Base-by-base conservation (phyloP, 2,888 invertebrate species). In the Drosophila demipolita region DNA sequence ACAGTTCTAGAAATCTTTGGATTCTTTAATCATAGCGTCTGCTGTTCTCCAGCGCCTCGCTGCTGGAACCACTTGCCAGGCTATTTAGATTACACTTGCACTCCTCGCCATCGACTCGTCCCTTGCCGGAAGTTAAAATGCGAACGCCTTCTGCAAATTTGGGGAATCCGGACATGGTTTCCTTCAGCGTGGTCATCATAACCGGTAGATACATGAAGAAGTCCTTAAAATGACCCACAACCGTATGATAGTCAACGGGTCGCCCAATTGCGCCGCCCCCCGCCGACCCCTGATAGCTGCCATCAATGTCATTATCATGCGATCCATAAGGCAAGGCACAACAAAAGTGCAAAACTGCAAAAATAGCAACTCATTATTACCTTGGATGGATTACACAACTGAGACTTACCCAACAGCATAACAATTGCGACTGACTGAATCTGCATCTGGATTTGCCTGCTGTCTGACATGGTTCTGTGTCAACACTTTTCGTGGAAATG, bases 191-290 rank as follows among this genome's bases (percentile, higher is more conserved):
- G 11, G 92, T 91, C 91, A 92, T 92, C 88, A 92, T 87, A 2
- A 92, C 92, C 0, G 92, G 92, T 73, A 92, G 50, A 78, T 92
- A 92, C 92, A 92, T 92, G 55, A 92, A 87, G 52, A 92, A 90
- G 59, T 92, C 92, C 61, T 91, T 92, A 57, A 92, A 89, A 55
- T 92, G 91, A 0, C 81, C 82, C 59, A 92, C 86, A 36, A 92
- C 81, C 0, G 87, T 86, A 65, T 92, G 91, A 65, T 92, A 92
- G 50, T 92, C 92, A 50, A 92, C 72, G 36, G 68, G 36, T 35
- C 80, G 52, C 0, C 60, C 58, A 32, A 26, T 58, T 35, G n/a
- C 42, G 42, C 59, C 67, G n/a, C 67, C 65, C 3, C 26, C 59
- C 9, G 62, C 67, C 0, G 35, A 9, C 49, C 68, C 76, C 42